These are phyloP conservation scores for Abrostola triplasia DNA, from an alignment of 2,888 invertebrate genomes.

Conservation along the genomic window DNA sequence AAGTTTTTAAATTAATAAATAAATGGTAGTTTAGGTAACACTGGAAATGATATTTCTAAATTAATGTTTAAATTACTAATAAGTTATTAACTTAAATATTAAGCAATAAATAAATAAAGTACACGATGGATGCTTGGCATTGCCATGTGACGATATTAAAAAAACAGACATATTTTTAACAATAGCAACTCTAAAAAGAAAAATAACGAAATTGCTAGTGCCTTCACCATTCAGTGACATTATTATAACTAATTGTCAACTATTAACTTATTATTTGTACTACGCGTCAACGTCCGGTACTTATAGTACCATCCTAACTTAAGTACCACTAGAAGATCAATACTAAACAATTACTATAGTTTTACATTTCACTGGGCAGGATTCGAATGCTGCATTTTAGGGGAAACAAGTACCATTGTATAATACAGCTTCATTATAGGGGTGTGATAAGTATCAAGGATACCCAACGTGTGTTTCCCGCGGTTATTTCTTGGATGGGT, in stretches of 20 bases:
- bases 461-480: no score
- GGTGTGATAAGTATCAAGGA: no score
- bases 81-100: background rate
- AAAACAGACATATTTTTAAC: background rate
- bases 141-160: background rate
- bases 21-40: conserved; percentile 18
- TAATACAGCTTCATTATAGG: background rate
- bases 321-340: conserved; percentile 11
- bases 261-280: conserved; percentile 40
- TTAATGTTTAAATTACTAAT: background rate
- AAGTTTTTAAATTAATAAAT: conserved; percentile 11
- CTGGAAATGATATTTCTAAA: conserved; percentile 7
- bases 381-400: background rate
- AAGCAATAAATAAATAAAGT: background rate
- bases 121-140: background rate
- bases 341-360: background rate
- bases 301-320: conserved; percentile 2
- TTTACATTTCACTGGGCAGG: background rate
- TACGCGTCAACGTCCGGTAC: conserved; percentile 13
- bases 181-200: conserved; percentile 4
- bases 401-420: background rate
- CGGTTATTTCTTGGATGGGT: no score
- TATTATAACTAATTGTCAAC: conserved; percentile 1
- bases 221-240: background rate
- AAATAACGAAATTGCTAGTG: background rate